Base-by-base conservation (phyloP, 92 coral and sea anemone genomes). In the Siderastrea siderea region DNA sequence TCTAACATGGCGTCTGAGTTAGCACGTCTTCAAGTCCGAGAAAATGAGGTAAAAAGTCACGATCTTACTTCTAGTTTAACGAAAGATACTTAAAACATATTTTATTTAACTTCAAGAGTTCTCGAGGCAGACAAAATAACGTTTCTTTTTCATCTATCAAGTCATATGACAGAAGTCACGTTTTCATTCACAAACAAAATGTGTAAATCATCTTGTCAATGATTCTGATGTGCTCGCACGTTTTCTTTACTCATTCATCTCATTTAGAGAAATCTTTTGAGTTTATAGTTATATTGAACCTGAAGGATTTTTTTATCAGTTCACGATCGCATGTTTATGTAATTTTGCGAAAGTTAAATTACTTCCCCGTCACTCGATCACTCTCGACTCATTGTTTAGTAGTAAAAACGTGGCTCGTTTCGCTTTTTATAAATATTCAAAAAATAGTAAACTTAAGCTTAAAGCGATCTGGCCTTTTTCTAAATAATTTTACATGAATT, bases 1-100 rank as follows among this genome's bases (percentile, higher is more conserved):
- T 80, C 75, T 74, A 92, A 85, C 89, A 93, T 93, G 96, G 96
- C 96, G 93, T 90, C 96, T 57, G 96, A 93, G 52, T 68, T 83
- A 84, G 84, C 85, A 71, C 95, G 87, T 70, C 79, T 93, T 86
- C 91, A 91, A 90, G 86, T 93, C 75, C 86, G 93, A 61, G 86
- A 90, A 90, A 93, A 93, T 83, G 96, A 93, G 96, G 96, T 93
- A 90, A 86, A 54, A 86, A 47, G 66, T 59, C 80, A 74, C 75
- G 71, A 87, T 70, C 15, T 51, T 80, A 17, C 51, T 53, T 8
- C 48, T 84, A 43, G 75, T 66, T n/a, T 75, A 7, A 84, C 67
- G 11, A 62, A 3, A 13, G 3, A 19, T 50, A 51, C 2, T 61
- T 50, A n/a, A 26, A 0, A 3, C 62, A 3, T 77, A 17, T 7